Conservation (phyloP, 2,797 vertebrate genomes). For the Lithobates sylvaticus region DNA sequence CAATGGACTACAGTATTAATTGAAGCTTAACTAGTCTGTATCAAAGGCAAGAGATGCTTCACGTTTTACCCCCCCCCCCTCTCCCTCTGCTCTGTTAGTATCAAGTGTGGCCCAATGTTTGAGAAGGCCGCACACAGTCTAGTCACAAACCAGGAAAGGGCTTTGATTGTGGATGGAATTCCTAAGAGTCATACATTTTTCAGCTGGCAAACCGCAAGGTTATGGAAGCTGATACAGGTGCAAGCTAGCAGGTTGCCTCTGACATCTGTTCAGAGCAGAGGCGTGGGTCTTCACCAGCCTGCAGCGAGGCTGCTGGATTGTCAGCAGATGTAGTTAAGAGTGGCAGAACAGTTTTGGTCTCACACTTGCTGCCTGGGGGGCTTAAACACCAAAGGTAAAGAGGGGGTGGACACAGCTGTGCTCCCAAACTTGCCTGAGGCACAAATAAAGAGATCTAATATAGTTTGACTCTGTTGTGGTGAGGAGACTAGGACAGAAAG, state of each 20-base stretch:
- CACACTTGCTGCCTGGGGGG: conserved; percentile 88
- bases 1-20: conserved; percentile 69
- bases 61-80: not conserved
- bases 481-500: conserved; percentile 85
- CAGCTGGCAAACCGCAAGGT: conserved; percentile 73
- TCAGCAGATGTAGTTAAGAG: conserved; percentile 86
- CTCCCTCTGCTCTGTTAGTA: conserved; percentile 49
- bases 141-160: conserved; percentile 42
- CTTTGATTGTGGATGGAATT: conserved; percentile 82
- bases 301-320: conserved; percentile 82
- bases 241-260: conserved; percentile 85
- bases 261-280: conserved; percentile 87
- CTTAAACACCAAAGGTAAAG: conserved; percentile 92
- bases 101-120: conserved; percentile 58
- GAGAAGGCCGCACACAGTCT: conserved; percentile 42
- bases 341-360: conserved; percentile 80
- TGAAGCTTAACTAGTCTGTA: conserved; percentile 70
- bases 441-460: conserved; percentile 94
- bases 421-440: conserved; percentile 91
- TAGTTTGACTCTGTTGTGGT: conserved; percentile 87
- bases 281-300: conserved; percentile 73
- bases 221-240: conserved; percentile 86
- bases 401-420: conserved; percentile 94
- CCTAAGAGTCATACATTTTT: conserved; percentile 87
- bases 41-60: conserved; percentile 70